Evolutionary conservation across 2,888 invertebrate genomes (phyloP).

Genomic region (Mallateleia sp.): DNA sequence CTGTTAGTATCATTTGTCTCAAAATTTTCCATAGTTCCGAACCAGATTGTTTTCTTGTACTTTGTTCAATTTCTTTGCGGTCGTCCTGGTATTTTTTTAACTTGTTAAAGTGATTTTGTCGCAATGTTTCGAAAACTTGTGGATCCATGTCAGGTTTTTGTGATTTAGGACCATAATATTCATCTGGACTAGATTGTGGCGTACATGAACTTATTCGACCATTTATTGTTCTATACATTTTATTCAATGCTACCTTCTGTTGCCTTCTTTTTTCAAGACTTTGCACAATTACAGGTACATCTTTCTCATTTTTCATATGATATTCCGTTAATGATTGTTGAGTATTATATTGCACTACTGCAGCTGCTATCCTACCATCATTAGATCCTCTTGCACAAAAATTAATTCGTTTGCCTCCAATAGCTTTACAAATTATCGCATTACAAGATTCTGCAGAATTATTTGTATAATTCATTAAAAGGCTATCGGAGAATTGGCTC

Average conservation of each 20-base stretch:
- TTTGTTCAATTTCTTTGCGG: conserved; percentile 17
- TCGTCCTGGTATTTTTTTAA: conserved; percentile 4
- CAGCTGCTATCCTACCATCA: conserved; percentile 32
- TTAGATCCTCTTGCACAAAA: conserved; percentile 40
- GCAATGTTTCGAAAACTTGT: background rate
- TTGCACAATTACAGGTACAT: conserved; percentile 1
- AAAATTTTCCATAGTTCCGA: conserved; percentile 60
- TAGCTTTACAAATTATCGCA: conserved; percentile 55
- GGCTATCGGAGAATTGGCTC: conserved; percentile 7
- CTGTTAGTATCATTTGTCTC: conserved; percentile 54
- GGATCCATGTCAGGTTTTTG: conserved; percentile 30
- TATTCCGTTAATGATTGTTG: conserved; percentile 16
- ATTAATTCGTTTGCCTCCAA: conserved; percentile 57
- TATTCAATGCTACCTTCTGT: conserved; percentile 9
- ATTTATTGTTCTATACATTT: background rate
- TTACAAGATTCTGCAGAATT: conserved; percentile 50
- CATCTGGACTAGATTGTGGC: background rate
- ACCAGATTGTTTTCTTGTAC: conserved; percentile 55
- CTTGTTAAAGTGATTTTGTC: conserved; percentile 16
- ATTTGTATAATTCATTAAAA: conserved; percentile 39
- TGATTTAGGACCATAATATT: background rate
- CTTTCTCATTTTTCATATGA: conserved; percentile 7
- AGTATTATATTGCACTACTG: conserved; percentile 46
- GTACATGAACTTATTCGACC: background rate
- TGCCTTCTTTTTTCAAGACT: conserved; percentile 14